Base-by-base conservation (phyloP, 2,113 vertebrate genomes). In the Varanus salvator region DNA sequence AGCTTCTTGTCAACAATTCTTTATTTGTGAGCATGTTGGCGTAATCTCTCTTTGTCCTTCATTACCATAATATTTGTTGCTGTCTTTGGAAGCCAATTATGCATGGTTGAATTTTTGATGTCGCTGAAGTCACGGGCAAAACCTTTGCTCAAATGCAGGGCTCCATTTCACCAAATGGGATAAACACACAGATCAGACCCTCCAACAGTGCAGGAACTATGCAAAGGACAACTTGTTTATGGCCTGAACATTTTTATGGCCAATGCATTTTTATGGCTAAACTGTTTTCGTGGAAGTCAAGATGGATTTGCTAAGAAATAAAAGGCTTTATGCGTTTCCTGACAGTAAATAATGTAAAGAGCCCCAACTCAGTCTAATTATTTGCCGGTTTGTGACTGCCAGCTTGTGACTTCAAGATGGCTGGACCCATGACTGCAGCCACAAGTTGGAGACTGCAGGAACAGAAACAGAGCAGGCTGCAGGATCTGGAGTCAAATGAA, bases 281-380 rank as follows among this genome's bases (percentile, higher is more conserved):
- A 8, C 0, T 75, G 75, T 1, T 69, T 91, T 91, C 87, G 1
- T 3, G 88, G 91, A 57, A 90, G 21, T 14, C 75, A 80, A 8
- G 50, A 71, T 82, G 2, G 25, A 19, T 84, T 78, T 81, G 60
- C 27, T 34, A 66, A 60, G 25, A 69, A 34, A 38, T 29, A 77
- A 77, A 44, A 64, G n/a, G 4, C 64, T 54, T 52, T 3, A 78
- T 75, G 19, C 57, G 81, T 15, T 0, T 48, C 80, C 25, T 91
- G 76, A 80, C 12, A 64, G 57, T 50, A 88, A 44, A 74, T 86
- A 92, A 84, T 89, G 93, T 84, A 89, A 23, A 1, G 21, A 69
- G 6, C 72, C 69, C 31, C 3, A 38, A 54, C 52, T n/a, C n/a
- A 54, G 60, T 48, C 25, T 64, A 48, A 87, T 77, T 86, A 76